Conservation (phyloP, 2,888 invertebrate species). For the Dermolepida albohirtum region DNA sequence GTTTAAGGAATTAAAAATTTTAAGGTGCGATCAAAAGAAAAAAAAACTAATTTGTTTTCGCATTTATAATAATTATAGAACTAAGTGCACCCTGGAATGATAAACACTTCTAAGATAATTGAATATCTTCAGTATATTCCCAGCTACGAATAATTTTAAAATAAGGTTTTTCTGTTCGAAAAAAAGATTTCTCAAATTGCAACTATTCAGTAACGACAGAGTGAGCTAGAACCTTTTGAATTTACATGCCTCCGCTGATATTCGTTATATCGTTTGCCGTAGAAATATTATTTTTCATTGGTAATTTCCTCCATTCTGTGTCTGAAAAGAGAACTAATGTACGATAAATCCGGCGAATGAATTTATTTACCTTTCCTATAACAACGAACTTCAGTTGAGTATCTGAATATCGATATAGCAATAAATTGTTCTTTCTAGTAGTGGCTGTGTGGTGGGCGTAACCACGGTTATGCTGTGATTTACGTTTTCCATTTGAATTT, state of each 20-base stretch:
- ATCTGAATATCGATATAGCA: constrained; percentile 37
- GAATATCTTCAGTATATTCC: too few relatives aligned
- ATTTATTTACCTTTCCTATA: constrained; percentile 31
- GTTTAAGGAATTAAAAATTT: too few relatives aligned
- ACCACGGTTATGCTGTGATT: constrained; percentile 25
- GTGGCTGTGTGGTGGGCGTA: constrained; percentile 23
- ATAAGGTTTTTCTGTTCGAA: too few relatives aligned
- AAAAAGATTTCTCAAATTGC: too few relatives aligned
- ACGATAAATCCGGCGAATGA: constrained; percentile 30
- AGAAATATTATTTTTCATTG: constrained; percentile 26
- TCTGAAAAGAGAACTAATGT: constrained; percentile 13
- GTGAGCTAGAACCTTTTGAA: constrained; percentile 22
- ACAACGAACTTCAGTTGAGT: constrained; percentile 28
- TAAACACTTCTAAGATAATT: too few relatives aligned
- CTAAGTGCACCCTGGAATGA: too few relatives aligned
- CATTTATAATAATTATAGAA: too few relatives aligned
- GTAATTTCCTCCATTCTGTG: constrained; percentile 19
- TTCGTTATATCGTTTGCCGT: not conserved
- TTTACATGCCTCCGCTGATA: not conserved
- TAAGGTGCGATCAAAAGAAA: too few relatives aligned
- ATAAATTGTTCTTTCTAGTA: constrained; percentile 34
- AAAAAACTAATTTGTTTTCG: too few relatives aligned
- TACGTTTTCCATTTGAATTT: constrained; percentile 28
- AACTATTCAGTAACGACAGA: not conserved
- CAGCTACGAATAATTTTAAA: too few relatives aligned